phyloP scores from a whole-genome alignment of 2,113 vertebrate species.

The Campylomormyrus tamandua region DNA sequence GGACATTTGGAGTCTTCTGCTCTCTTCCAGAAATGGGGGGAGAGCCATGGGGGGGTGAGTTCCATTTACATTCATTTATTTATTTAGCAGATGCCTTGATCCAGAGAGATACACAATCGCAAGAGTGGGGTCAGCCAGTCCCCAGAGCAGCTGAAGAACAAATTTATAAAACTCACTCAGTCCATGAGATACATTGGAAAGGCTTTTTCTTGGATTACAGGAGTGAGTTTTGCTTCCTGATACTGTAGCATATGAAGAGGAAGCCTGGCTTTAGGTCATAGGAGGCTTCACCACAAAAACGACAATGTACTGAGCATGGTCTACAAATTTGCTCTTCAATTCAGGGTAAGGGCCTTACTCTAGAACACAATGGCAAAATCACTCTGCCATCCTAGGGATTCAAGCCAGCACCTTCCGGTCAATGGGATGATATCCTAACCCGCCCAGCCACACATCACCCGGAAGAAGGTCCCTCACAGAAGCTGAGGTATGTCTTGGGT shows the following conservation, averaged over 20 bases:
- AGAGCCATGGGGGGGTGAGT: not conserved
- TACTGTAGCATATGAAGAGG: not conserved
- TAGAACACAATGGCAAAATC: not conserved
- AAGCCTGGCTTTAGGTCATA: not conserved
- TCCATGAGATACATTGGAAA: not conserved
- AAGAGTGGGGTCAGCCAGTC: not conserved
- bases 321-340: not conserved
- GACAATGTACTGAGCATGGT: not conserved
- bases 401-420: not conserved
- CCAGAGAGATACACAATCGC: not conserved
- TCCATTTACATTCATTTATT: not conserved
- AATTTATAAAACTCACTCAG: not conserved
- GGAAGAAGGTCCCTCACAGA: not conserved
- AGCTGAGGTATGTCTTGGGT: not conserved
- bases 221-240: not conserved
- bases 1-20: not conserved
- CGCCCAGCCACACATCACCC: not conserved
- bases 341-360: not conserved
- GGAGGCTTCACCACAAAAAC: not conserved
- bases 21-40: not conserved
- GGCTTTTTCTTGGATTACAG: not conserved
- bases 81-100: not conserved
- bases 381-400: not conserved
- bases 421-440: not conserved
- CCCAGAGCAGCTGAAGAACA: not conserved